Conservation (phyloP, 2,113 vertebrate species). For the Coryphaenoides rupestris region DNA sequence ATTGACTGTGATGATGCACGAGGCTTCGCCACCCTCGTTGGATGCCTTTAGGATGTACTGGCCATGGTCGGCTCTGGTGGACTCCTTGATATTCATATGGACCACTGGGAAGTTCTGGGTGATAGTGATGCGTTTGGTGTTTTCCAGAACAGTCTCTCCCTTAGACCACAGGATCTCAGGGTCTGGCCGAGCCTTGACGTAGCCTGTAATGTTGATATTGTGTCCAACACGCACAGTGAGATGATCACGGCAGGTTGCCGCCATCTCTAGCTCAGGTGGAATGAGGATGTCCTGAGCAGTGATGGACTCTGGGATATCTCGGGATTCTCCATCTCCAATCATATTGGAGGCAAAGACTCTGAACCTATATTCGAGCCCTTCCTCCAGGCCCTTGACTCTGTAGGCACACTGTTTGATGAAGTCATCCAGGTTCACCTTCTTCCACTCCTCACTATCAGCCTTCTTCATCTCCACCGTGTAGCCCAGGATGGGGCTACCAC, state of each 20-base stretch:
- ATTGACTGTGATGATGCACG: slow-evolving; percentile 86
- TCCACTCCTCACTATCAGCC: slow-evolving; percentile 80
- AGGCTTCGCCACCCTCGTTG: slow-evolving; percentile 91
- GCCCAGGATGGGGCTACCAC: slow-evolving; percentile 92
- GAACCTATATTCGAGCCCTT: slow-evolving; percentile 91
- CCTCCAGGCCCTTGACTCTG: slow-evolving; percentile 86
- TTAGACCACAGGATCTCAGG: slow-evolving; percentile 92
- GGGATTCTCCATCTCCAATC: slow-evolving; percentile 91
- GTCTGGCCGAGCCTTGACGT: slow-evolving; percentile 91
- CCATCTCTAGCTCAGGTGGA: slow-evolving; percentile 93
- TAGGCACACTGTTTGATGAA: slow-evolving; percentile 90
- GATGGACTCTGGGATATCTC: slow-evolving; percentile 89
- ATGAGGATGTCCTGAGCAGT: slow-evolving; percentile 92
- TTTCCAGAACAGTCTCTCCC: slow-evolving; percentile 79
- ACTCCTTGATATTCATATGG: slow-evolving; percentile 87
- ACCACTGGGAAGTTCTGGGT: slow-evolving; percentile 83
- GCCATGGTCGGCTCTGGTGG: slow-evolving; percentile 88
- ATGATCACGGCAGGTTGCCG: slow-evolving; percentile 83
- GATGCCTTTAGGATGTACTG: slow-evolving; percentile 89
- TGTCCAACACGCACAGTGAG: slow-evolving; percentile 94
- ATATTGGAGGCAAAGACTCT: slow-evolving; percentile 90
- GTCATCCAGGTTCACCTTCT: slow-evolving; percentile 87
- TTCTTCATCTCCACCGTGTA: slow-evolving; percentile 93
- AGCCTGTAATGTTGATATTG: slow-evolving; percentile 87
- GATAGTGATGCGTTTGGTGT: slow-evolving; percentile 80